phyloP scores from a whole-genome alignment of 1,140 invertebrate genomes.

The Meloidogyne exigua region DNA sequence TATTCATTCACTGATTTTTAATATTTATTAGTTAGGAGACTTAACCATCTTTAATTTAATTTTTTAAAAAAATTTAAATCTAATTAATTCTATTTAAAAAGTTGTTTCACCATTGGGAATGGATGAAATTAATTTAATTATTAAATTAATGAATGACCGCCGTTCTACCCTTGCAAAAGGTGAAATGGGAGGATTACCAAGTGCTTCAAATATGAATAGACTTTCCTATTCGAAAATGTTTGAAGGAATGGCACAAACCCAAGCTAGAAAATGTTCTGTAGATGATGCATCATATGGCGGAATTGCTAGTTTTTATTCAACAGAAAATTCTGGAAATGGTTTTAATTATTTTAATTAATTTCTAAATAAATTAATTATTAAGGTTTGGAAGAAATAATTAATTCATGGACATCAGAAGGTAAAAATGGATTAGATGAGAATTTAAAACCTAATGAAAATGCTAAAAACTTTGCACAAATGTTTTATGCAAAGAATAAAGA shows the following conservation, averaged over 20 bases:
- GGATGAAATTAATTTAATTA: neutral
- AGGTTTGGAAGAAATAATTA: neutral
- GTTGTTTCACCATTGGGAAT: neutral
- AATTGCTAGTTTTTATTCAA: neutral
- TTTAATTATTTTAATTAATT: too few species aligned
- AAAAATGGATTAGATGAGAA: neutral
- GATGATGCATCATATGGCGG: neutral
- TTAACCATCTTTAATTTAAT: too few species aligned
- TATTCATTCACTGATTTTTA: too few species aligned
- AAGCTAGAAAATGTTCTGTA: neutral
- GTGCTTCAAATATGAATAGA: neutral
- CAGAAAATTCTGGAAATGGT: neutral
- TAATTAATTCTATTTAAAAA: too few species aligned
- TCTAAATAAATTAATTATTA: too few species aligned
- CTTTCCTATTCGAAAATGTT: neutral
- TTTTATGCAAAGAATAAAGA: neutral
- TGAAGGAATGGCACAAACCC: neutral
- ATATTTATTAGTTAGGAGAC: too few species aligned
- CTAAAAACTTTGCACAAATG: neutral
- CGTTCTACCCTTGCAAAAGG: neutral
- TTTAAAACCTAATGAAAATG: neutral
- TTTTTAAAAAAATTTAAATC: too few species aligned
- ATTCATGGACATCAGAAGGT: neutral
- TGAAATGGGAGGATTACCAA: neutral
- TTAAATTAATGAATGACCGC: neutral